Conservation (phyloP, 92 coral and sea anemone genomes). For the Pocillopora grandis region DNA sequence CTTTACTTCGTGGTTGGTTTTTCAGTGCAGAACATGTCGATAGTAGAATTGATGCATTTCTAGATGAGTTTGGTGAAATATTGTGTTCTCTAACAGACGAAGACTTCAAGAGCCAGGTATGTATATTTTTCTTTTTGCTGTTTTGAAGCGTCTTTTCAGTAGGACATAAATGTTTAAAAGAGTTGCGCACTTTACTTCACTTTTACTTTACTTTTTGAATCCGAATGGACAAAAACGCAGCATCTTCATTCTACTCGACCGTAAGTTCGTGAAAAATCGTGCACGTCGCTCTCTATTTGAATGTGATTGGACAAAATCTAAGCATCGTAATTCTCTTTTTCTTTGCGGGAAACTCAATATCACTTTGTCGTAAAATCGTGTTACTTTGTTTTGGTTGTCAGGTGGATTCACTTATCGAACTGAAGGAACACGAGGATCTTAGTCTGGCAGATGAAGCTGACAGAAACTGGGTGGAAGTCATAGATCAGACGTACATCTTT, state of each 20-base stretch:
- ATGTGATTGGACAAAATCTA: no score
- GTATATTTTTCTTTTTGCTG: neutral
- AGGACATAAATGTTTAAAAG: neutral
- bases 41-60: constrained; percentile 70
- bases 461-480: constrained; percentile 85
- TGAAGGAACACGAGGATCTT: constrained; percentile 87
- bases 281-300: no score
- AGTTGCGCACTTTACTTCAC: neutral
- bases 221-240: neutral
- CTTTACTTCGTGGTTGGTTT: neutral
- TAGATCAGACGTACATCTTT: constrained; percentile 81
- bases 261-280: no score
- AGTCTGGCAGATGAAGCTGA: constrained; percentile 83
- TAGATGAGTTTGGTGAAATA: constrained; percentile 62
- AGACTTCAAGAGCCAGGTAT: constrained; percentile 87
- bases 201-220: neutral
- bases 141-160: neutral
- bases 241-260: neutral
- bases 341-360: no score
- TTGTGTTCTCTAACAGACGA: constrained; percentile 47
- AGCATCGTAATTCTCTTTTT: no score
- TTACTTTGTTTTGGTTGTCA: neutral
- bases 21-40: constrained; percentile 77
- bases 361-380: no score
- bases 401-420: constrained; percentile 85